These are phyloP conservation scores for Panzeria rudis DNA, from an alignment of 2,888 invertebrate genomes.

Conservation along the genomic window DNA sequence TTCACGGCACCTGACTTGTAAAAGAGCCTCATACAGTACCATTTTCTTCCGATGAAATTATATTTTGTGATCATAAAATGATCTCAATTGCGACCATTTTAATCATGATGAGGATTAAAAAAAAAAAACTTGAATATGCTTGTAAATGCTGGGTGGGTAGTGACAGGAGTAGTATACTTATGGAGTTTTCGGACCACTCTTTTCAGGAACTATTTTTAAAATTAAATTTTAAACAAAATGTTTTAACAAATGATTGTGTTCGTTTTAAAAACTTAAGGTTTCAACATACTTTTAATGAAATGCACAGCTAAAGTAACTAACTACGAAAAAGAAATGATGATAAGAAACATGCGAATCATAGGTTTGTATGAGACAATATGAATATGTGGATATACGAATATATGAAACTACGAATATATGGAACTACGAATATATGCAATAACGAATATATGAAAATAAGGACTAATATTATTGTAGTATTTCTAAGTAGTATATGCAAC, in stretches of 20 bases:
- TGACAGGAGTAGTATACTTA: too few species aligned
- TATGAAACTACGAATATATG: not conserved
- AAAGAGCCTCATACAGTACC: too few species aligned
- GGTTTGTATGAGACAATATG: not conserved
- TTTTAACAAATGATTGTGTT: not conserved
- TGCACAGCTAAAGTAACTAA: not conserved
- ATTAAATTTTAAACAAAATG: not conserved
- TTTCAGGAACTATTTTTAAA: not conserved
- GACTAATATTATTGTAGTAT: not conserved
- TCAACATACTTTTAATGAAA: conserved; percentile 3
- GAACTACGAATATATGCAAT: too few species aligned
- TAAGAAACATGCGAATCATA: conserved; percentile 36
- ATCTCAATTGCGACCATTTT: too few species aligned
- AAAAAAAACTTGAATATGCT: too few species aligned
- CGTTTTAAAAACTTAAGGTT: not conserved
- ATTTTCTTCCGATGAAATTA: too few species aligned
- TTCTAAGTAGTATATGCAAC: conserved; percentile 6
- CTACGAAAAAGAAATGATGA: conserved; percentile 20
- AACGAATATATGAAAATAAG: not conserved
- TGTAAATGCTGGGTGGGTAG: too few species aligned
- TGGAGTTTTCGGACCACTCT: too few species aligned
- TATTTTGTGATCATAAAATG: too few species aligned
- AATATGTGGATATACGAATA: not conserved
- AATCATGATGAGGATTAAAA: too few species aligned
- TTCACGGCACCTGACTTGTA: too few species aligned